Percentiles rank a stretch among this genome's conserved stretches.
phyloP scores from a whole-genome alignment of 2,113 vertebrate genomes.

The Oreochromis aureus region DNA sequence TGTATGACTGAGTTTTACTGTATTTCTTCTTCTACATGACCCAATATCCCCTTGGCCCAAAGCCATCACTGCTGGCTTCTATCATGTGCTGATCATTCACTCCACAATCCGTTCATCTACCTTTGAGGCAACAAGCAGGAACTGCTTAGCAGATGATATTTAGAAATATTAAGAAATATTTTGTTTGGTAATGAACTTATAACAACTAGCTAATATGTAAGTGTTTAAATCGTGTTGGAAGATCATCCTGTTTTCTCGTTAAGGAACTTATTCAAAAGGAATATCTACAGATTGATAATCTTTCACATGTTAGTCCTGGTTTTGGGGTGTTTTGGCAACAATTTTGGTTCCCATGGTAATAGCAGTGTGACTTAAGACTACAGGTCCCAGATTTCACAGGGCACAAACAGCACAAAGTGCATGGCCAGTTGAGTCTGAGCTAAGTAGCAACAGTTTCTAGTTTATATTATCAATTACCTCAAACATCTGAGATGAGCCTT shows the following conservation, averaged over 20 bases:
- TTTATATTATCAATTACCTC: not conserved
- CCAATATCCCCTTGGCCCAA: constrained; percentile 20
- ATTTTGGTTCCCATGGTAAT: not conserved
- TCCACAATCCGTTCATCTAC: not conserved
- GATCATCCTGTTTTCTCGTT: not conserved
- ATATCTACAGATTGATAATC: not conserved
- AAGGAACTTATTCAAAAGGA: not conserved
- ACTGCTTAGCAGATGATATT: not conserved
- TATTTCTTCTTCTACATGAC: constrained; percentile 1
- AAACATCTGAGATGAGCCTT: not conserved
- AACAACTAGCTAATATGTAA: too few species aligned
- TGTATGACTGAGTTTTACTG: constrained; percentile 10
- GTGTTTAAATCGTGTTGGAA: not conserved
- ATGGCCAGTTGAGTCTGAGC: not conserved
- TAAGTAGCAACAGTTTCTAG: not conserved
- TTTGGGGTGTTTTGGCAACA: not conserved
- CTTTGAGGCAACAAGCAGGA: not conserved
- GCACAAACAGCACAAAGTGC: not conserved
- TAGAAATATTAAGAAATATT: not conserved
- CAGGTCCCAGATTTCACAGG: not conserved
- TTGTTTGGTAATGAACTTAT: not conserved
- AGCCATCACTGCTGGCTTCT: constrained; percentile 32
- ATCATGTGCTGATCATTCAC: constrained; percentile 43
- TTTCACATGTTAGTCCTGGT: not conserved
- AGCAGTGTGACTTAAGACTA: not conserved